Percentiles rank a stretch among this genome's conserved stretches.
phyloP scores from a whole-genome alignment of 2,888 invertebrate genomes.

The Trichopria drosophilae region DNA sequence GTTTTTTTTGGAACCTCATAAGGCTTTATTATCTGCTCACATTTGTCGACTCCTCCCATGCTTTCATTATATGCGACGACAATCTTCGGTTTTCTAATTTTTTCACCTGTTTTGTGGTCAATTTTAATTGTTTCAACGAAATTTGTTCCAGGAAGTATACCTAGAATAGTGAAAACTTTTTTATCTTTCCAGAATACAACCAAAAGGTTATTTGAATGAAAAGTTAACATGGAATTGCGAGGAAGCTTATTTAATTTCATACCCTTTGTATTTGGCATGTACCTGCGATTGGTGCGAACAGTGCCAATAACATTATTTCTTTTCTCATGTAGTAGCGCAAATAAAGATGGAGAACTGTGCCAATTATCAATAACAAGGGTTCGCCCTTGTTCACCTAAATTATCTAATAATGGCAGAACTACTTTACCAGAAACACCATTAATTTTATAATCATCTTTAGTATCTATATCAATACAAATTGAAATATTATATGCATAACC shows the following conservation, averaged over 20 bases:
- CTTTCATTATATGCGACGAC: neutral
- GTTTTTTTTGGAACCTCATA: neutral
- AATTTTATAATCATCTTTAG: neutral
- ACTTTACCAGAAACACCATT: constrained; percentile 1
- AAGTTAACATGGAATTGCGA: neutral
- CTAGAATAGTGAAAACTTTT: neutral
- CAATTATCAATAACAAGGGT: neutral
- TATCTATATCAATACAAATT: constrained; percentile 1
- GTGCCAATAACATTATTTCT: neutral
- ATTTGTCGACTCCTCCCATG: no score
- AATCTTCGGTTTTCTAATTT: constrained; percentile 1
- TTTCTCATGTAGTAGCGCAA: neutral
- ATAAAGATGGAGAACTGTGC: no score
- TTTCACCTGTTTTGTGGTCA: neutral
- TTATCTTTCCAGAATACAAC: constrained; percentile 1
- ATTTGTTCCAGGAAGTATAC: no score
- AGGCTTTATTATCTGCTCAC: neutral
- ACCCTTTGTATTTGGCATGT: constrained; percentile 1
- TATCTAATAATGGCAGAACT: neutral
- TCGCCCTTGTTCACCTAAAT: neutral
- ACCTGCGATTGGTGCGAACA: neutral
- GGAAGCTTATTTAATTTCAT: neutral
- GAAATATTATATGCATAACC: neutral
- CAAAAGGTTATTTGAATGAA: neutral
- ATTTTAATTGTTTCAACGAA: neutral